Percentiles rank a stretch among this genome's conserved stretches.
phyloP scores from a whole-genome alignment of 2,113 vertebrate species.

The Lasiurus borealis region DNA sequence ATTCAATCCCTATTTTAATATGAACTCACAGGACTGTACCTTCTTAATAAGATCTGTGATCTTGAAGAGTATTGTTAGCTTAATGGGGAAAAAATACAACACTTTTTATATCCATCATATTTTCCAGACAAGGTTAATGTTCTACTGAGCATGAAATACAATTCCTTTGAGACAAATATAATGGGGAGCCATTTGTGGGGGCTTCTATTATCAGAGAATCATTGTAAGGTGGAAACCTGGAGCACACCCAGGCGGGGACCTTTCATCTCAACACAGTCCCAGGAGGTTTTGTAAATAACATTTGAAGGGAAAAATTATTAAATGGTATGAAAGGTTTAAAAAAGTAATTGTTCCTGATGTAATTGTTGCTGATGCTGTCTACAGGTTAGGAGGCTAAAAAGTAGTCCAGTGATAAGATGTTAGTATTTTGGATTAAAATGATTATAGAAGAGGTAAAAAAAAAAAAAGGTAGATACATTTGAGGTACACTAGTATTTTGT shows the following conservation, averaged over 20 bases:
- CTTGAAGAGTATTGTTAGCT: conserved; percentile 30
- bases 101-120: background rate
- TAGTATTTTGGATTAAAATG: background rate
- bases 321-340: background rate
- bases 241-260: background rate
- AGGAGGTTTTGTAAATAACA: background rate
- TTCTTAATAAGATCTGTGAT: conserved; percentile 24
- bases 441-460: background rate
- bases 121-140: conserved; percentile 43
- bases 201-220: background rate
- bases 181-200: background rate
- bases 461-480: background rate
- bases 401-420: background rate
- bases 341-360: background rate
- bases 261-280: background rate
- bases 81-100: background rate
- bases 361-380: background rate
- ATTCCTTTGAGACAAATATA: background rate
- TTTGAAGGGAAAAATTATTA: background rate
- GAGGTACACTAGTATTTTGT: background rate
- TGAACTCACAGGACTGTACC: background rate
- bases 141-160: background rate
- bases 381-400: background rate
- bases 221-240: background rate
- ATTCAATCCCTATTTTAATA: conserved; percentile 40